phyloP scores from a whole-genome alignment of 2,888 invertebrate species.

The Lagria hirta region DNA sequence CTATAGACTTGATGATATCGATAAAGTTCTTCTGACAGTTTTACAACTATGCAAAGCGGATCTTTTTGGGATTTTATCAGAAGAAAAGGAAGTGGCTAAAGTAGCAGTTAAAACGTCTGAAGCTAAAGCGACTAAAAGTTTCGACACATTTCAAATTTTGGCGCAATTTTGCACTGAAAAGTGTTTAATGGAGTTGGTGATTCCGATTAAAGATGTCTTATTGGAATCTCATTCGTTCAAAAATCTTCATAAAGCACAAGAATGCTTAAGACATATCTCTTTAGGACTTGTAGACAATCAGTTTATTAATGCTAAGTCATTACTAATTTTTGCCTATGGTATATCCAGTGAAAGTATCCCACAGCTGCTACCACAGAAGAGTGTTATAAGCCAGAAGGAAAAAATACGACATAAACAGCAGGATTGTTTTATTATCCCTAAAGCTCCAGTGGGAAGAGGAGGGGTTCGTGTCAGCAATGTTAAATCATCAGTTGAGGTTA shows the following conservation, averaged over 20 bases:
- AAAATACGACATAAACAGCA: constrained; percentile 57
- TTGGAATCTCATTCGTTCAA: constrained; percentile 78
- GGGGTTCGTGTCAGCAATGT: constrained; percentile 57
- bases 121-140: constrained; percentile 84
- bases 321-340: constrained; percentile 81
- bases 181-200: constrained; percentile 72
- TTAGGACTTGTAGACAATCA: constrained; percentile 82
- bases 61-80: constrained; percentile 82
- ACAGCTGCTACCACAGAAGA: constrained; percentile 62
- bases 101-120: constrained; percentile 79
- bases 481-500: constrained; percentile 71
- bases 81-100: constrained; percentile 89
- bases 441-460: constrained; percentile 68
- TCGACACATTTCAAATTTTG: constrained; percentile 78
- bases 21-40: constrained; percentile 73
- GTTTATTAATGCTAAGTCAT: constrained; percentile 69
- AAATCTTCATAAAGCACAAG: constrained; percentile 74
- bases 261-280: constrained; percentile 76
- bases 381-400: constrained; percentile 56
- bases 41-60: constrained; percentile 78
- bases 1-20: constrained; percentile 78
- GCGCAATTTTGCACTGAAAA: constrained; percentile 77
- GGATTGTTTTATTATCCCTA: constrained; percentile 78
- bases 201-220: constrained; percentile 81
- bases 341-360: constrained; percentile 80